phyloP scores from a whole-genome alignment of 2,113 vertebrate genomes.

The Ptychochromis oligacanthus region DNA sequence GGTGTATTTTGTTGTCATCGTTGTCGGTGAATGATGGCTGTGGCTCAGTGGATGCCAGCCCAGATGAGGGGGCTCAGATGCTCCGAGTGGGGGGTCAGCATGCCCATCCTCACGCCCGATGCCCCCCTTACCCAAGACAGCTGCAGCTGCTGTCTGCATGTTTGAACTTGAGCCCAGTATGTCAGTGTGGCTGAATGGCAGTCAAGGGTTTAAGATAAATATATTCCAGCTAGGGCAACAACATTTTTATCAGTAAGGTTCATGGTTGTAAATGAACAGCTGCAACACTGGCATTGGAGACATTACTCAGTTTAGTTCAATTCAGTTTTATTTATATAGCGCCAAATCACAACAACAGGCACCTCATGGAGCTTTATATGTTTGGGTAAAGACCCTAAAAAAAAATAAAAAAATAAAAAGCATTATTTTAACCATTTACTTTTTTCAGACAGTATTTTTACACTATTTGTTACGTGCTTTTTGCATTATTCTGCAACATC shows the following conservation, averaged over 20 bases:
- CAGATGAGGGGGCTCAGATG: conserved; percentile 53
- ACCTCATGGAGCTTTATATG: no score
- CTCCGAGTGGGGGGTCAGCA: conserved; percentile 37
- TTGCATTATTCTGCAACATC: neutral
- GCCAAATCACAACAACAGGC: no score
- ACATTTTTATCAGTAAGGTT: conserved; percentile 25
- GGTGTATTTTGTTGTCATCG: conserved; percentile 46
- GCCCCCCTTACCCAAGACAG: conserved; percentile 54
- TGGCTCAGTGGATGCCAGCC: conserved; percentile 34
- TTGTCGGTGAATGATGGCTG: conserved; percentile 41
- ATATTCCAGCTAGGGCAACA: conserved; percentile 15
- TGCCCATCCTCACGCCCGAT: conserved; percentile 32
- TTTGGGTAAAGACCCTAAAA: no score
- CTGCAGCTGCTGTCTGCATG: conserved; percentile 57
- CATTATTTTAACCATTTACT: neutral
- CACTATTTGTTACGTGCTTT: neutral
- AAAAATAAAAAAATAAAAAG: no score
- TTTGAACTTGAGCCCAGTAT: conserved; percentile 30
- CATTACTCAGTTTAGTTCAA: no score
- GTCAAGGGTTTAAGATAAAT: conserved; percentile 33
- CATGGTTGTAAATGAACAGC: neutral
- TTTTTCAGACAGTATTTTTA: neutral
- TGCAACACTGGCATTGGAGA: neutral
- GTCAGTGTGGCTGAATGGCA: conserved; percentile 1
- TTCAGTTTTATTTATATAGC: no score